Percentiles rank a stretch among this genome's conserved stretches.
Evolutionary conservation across 2,113 vertebrate species (phyloP).

Genomic region (Oreotrochilus melanogaster): DNA sequence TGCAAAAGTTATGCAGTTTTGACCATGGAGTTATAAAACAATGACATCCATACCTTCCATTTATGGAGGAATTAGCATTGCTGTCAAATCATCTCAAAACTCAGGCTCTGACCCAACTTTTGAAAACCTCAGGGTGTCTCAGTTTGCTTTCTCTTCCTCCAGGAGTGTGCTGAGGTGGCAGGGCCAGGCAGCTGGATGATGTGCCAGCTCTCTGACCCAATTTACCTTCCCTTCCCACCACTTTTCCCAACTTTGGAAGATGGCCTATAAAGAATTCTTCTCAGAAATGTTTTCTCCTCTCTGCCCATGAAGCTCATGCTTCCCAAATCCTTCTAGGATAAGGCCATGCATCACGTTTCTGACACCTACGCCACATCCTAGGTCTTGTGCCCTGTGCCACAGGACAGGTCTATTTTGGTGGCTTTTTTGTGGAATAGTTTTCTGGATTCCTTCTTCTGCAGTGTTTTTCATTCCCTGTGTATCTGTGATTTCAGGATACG

Average conservation of each 20-base stretch:
- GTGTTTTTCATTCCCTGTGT: background rate
- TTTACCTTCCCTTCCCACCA: background rate
- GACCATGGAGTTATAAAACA: background rate
- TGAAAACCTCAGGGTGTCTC: background rate
- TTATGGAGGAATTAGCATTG: background rate
- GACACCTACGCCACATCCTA: background rate
- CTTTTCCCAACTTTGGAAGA: background rate
- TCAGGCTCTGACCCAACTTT: background rate
- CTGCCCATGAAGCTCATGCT: fast-evolving
- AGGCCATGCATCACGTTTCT: background rate
- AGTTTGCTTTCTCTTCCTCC: background rate
- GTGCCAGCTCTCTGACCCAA: background rate
- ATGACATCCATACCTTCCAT: background rate
- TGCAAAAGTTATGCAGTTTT: background rate
- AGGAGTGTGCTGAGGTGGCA: background rate
- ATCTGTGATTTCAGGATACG: background rate
- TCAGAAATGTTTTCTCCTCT: background rate
- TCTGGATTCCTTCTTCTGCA: background rate
- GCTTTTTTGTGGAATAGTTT: background rate
- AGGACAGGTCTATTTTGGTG: background rate
- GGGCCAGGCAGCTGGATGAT: background rate
- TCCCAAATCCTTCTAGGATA: background rate
- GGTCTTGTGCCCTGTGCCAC: too few relatives aligned
- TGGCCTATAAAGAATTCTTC: background rate
- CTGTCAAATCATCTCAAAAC: background rate